Evolutionary conservation across 1,140 invertebrate genomes (phyloP), one percentile per base, ranked within the genome.

Genomic region (Eurosta solidaginis): DNA sequence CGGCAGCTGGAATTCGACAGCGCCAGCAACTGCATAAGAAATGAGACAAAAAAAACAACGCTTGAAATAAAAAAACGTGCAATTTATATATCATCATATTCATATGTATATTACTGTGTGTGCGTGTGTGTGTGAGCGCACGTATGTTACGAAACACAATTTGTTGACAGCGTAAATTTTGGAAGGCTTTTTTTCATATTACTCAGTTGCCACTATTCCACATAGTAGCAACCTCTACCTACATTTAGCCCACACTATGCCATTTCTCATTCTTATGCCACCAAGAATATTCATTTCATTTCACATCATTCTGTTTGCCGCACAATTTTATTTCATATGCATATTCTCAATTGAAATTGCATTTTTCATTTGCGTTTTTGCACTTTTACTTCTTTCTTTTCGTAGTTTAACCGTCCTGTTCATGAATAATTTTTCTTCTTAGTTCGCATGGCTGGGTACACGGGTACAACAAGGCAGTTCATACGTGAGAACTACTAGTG

Each of bases 321-420:
- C 25, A 22, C 49, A 52, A 33, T 36, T 59, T 68, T n/a, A 20
- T 68, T 68, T 68, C 59, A 68, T 68, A 42, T 68, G 59, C 33
- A 40, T 68, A 68, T 68, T 68, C 59, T 17, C 33, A 68, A 68
- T 40, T 68, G 27, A 29, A 42, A 68, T 40, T 68, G 59, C 40
- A n/a, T 20, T 68, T 68, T 40, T 7, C 36, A n/a, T 22, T 68
- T 68, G 59, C 59, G 3, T 68, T 68, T 47, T 40, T n/a, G 40
- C n/a, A n/a, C n/a, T n/a, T n/a, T n/a, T n/a, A n/a, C n/a, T n/a
- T n/a, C n/a, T n/a, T n/a, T n/a, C n/a, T n/a, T n/a, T n/a, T n/a
- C n/a, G n/a, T n/a, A n/a, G n/a, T n/a, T n/a, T n/a, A n/a, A n/a
- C n/a, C n/a, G n/a, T n/a, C n/a, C n/a, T n/a, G n/a, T n/a, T n/a